phyloP scores from a whole-genome alignment of 1,140 invertebrate genomes.

The Sogatella furcifera region DNA sequence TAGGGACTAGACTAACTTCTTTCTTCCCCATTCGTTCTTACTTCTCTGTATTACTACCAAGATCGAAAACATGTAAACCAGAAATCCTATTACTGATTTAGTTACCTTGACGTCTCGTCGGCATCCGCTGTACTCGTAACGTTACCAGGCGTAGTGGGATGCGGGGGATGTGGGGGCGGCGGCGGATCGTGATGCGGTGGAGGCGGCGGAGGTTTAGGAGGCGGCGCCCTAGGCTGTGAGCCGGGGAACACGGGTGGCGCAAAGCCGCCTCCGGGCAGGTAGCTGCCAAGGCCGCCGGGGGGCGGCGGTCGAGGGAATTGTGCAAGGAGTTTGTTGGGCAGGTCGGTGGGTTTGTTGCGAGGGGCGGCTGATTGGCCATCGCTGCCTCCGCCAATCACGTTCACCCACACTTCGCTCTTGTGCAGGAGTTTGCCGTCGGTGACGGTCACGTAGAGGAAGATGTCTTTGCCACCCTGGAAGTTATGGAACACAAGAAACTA shows the following conservation, averaged over 20 bases:
- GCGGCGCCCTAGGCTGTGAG: constrained; percentile 6
- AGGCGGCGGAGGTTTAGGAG: too few relatives aligned
- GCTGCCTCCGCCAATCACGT: constrained; percentile 35
- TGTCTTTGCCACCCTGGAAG: constrained; percentile 51
- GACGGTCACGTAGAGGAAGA: constrained; percentile 58
- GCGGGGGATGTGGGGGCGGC: neutral
- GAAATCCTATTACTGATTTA: too few relatives aligned
- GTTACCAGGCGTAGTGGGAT: neutral
- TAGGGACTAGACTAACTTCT: too few relatives aligned
- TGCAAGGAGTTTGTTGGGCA: constrained; percentile 27
- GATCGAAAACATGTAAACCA: too few relatives aligned
- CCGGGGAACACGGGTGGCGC: neutral
- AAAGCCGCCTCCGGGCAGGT: neutral
- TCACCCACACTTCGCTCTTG: constrained; percentile 59
- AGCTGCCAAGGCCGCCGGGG: neutral
- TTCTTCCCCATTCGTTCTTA: too few relatives aligned
- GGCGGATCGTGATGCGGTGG: constrained; percentile 4
- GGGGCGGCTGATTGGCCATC: constrained; percentile 16
- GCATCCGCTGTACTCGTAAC: too few relatives aligned
- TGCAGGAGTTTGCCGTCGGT: constrained; percentile 51
- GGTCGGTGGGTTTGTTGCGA: constrained; percentile 25
- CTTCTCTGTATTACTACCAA: too few relatives aligned
- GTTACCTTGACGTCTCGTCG: too few relatives aligned
- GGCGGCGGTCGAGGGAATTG: constrained; percentile 13
- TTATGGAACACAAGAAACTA: too few relatives aligned